Base-by-base conservation (phyloP, 2,888 invertebrate genomes). In the Autographa pulchrina region DNA sequence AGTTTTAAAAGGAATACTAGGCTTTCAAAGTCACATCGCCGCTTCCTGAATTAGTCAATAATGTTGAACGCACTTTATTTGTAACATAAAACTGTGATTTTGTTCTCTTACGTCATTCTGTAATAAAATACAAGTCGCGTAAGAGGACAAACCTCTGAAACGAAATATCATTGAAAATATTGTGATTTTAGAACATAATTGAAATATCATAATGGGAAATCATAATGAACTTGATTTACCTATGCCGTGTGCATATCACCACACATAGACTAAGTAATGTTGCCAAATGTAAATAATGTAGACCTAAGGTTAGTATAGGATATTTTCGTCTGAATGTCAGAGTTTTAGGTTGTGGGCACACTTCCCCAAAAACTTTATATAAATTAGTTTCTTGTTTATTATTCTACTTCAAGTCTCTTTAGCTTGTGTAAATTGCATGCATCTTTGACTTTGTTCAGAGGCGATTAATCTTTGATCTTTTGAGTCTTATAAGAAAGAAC, bases 261-360 rank as follows among this genome's bases (percentile, higher is more conserved):
- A 92, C 91, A 90, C 89, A 89, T 95, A 95, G 94, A 90, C 87
- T 95, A 94, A 94, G 93, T 86, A 83, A 91, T 89, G 92, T 93
- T 95, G 95, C 95, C 95, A 95, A 95, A 95, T 94, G 95, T 95
- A 94, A 90, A 94, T 94, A 94, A 79, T 74, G 62, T 80, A 83
- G 73, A 54, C 62, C 60, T 88, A 86, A 78, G 78, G 62, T 43
- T 82, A 78, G 71, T 69, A 74, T 84, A 86, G 76, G 81, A 69
- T 78, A 77, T 88, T 90, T 88, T 90, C 86, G 83, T 92, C 90
- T 92, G 85, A 84, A 89, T 90, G 92, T 92, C 90, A 85, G 82
- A 85, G 74, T 82, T 81, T 85, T 89, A 90, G 88, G 89, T 86
- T 92, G 92, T 91, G 92, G 87, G 87, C 91, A 91, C 91, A 89